Evolutionary conservation across 2,113 vertebrate species (phyloP).

Genomic region (Burhinus oedicnemus): DNA sequence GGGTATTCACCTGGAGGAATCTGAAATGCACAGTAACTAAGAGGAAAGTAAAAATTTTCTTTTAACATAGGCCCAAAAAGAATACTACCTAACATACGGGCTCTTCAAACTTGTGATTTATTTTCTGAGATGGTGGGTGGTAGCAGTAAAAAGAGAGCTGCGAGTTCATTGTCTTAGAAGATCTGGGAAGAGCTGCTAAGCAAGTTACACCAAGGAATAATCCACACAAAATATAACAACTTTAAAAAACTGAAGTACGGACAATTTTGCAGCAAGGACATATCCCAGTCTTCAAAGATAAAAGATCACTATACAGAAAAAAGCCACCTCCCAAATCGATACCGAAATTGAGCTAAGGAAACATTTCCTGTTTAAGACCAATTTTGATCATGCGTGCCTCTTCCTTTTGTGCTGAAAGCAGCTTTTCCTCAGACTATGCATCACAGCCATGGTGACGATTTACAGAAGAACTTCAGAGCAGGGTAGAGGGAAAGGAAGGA

Average conservation of each 20-base stretch:
- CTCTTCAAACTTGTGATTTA: neutral
- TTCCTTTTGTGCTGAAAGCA: neutral
- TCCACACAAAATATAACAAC: neutral
- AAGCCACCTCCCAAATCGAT: neutral
- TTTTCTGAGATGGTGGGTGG: neutral
- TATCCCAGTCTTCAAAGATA: neutral
- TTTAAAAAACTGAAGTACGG: neutral
- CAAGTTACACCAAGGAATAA: neutral
- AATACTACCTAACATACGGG: neutral
- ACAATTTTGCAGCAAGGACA: neutral
- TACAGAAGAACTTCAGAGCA: neutral
- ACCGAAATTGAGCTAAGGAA: neutral
- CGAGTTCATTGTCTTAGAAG: neutral
- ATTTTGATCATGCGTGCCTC: fast-evolving
- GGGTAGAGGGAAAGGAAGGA: neutral
- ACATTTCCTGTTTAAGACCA: neutral
- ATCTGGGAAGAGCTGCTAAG: neutral
- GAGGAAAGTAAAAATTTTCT: neutral
- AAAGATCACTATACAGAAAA: neutral
- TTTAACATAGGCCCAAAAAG: neutral
- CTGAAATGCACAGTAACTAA: neutral
- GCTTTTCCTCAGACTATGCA: neutral
- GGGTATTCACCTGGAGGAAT: neutral
- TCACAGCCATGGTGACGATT: neutral
- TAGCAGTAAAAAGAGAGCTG: neutral